Percentiles rank a stretch among this genome's conserved stretches.
Conservation (phyloP, 2,888 invertebrate species). For the Lasioglossum leucozonium region DNA sequence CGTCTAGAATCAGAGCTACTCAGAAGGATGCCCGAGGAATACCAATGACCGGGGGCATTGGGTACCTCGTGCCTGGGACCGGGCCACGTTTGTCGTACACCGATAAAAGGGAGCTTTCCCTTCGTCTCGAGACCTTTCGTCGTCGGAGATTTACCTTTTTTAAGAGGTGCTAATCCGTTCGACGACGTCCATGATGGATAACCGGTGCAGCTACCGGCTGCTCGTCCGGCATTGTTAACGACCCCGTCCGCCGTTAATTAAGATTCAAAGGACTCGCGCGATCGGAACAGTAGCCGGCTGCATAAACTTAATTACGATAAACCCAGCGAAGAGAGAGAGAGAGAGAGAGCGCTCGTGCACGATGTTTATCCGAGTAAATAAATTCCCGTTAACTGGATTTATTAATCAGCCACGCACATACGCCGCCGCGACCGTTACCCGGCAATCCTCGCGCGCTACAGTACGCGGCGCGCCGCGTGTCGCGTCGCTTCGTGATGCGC, state of each 20-base stretch:
- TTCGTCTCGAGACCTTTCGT: background rate
- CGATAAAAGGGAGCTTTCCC: slow-evolving; percentile 34
- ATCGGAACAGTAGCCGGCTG: slow-evolving; percentile 38
- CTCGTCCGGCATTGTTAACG: background rate
- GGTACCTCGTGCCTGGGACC: slow-evolving; percentile 23
- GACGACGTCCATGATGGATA: background rate
- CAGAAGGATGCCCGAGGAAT: slow-evolving; percentile 58
- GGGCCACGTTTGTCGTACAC: slow-evolving; percentile 1
- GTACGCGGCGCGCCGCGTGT: slow-evolving; percentile 2
- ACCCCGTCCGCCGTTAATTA: slow-evolving; percentile 41
- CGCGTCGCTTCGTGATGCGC: background rate
- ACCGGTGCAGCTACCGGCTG: background rate
- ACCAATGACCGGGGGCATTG: slow-evolving; percentile 56
- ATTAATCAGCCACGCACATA: slow-evolving; percentile 62
- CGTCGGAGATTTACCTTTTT: background rate
- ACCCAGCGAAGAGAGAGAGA: background rate
- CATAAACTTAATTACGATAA: slow-evolving; percentile 61
- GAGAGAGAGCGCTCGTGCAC: slow-evolving; percentile 22
- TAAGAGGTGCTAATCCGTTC: slow-evolving; percentile 1
- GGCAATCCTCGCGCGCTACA: slow-evolving; percentile 16
- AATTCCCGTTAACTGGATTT: slow-evolving; percentile 64
- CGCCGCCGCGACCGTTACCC: slow-evolving; percentile 55
- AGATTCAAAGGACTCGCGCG: slow-evolving; percentile 49
- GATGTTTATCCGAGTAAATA: slow-evolving; percentile 60
- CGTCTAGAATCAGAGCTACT: slow-evolving; percentile 74